Conservation (phyloP, 2,113 vertebrate genomes). For the Pseudonaja textilis region DNA sequence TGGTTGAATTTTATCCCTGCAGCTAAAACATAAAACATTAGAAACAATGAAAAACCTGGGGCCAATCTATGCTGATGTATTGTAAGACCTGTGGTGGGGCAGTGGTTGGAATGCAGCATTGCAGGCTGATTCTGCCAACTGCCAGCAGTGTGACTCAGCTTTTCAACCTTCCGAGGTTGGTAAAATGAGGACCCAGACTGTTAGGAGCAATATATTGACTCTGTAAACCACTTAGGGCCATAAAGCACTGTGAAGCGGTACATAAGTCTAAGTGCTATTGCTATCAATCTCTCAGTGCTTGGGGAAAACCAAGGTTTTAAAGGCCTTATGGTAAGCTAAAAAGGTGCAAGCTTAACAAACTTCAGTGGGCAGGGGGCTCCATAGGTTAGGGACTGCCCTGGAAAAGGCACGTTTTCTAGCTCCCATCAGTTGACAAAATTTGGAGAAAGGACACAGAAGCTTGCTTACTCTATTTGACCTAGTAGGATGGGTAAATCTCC, state of each 20-base stretch:
- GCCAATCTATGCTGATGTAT: not conserved
- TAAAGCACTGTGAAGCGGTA: not conserved
- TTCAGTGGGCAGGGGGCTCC: not conserved
- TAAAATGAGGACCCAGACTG: not conserved
- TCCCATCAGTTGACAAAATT: not conserved
- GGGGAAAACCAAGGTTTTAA: not conserved
- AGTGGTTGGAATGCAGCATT: not conserved
- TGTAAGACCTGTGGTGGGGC: not conserved
- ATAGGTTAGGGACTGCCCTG: not conserved
- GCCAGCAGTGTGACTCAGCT: not conserved
- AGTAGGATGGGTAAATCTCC: too few relatives aligned
- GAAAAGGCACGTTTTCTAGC: not conserved
- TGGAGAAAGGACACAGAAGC: not conserved
- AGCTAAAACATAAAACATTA: not conserved
- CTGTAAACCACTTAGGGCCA: not conserved
- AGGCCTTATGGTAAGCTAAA: not conserved
- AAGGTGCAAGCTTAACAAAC: not conserved
- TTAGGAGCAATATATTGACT: not conserved
- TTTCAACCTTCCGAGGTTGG: not conserved
- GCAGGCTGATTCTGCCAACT: not conserved
- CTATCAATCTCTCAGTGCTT: not conserved
- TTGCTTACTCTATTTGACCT: not conserved
- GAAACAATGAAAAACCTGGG: not conserved
- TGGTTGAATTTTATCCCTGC: not conserved
- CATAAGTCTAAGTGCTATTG: not conserved